These are phyloP conservation scores for Sebastes melanostomus DNA, from an alignment of 2,797 vertebrate genomes.

Conservation along the genomic window DNA sequence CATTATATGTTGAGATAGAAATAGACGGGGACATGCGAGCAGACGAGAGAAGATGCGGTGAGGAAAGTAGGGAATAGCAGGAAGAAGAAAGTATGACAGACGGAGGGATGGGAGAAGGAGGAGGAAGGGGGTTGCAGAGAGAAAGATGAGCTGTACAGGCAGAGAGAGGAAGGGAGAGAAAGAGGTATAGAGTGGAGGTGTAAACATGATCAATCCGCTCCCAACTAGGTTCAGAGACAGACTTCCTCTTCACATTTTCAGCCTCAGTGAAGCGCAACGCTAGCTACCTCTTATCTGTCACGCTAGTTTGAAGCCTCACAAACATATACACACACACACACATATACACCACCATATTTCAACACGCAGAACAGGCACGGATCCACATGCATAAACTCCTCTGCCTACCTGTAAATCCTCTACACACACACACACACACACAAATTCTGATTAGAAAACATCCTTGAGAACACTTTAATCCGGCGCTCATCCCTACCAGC, in stretches of 20 bases:
- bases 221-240: constrained; percentile 75
- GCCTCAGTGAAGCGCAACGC: constrained; percentile 76
- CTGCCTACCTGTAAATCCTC: constrained; percentile 44
- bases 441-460: constrained; percentile 22
- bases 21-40: neutral
- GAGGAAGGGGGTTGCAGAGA: constrained; percentile 17
- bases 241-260: constrained; percentile 80
- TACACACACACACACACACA: constrained; percentile 4
- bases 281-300: constrained; percentile 77
- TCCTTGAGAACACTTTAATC: constrained; percentile 32
- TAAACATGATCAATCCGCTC: constrained; percentile 81
- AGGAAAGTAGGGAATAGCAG: constrained; percentile 22
- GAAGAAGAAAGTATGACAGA: constrained; percentile 49
- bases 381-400: constrained; percentile 13
- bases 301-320: constrained; percentile 62
- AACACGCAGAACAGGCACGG: constrained; percentile 24
- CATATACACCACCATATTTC: constrained; percentile 26
- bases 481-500: neutral
- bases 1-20: constrained; percentile 18
- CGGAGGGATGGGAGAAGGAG: neutral
- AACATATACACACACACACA: constrained; percentile 15
- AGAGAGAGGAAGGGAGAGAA: constrained; percentile 33
- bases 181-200: constrained; percentile 67
- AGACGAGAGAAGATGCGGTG: constrained; percentile 2
- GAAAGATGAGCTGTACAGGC: constrained; percentile 54